These are phyloP conservation scores for Acronicta leporina DNA, from an alignment of 2,888 invertebrate species.

Conservation along the genomic window DNA sequence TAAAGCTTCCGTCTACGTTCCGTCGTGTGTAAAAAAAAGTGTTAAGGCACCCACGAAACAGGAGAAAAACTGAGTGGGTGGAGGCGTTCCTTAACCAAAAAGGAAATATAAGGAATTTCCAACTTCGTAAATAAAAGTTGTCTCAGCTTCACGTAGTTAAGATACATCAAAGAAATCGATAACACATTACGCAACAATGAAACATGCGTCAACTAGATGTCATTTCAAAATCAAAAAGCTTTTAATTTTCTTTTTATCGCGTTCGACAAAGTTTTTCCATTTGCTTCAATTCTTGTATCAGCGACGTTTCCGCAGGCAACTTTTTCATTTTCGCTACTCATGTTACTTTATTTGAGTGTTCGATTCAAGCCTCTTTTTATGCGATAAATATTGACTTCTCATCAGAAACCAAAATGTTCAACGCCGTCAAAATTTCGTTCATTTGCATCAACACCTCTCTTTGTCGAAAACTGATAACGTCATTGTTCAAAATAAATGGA, in stretches of 20 bases:
- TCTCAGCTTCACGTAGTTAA: conserved; percentile 6
- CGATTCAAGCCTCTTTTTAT: conserved; percentile 67
- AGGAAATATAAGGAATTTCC: too few species aligned
- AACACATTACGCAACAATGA: conserved; percentile 35
- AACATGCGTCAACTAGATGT: conserved; percentile 37
- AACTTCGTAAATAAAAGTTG: not conserved
- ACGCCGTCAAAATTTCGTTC: conserved; percentile 63
- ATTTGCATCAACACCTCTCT: conserved; percentile 62
- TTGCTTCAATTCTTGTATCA: conserved; percentile 75
- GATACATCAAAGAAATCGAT: conserved; percentile 23
- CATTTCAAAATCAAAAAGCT: conserved; percentile 66
- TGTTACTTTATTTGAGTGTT: conserved; percentile 64
- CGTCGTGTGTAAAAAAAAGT: too few species aligned
- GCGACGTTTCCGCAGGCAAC: conserved; percentile 70
- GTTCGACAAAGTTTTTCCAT: conserved; percentile 77
- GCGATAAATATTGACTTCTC: conserved; percentile 69
- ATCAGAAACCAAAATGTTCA: conserved; percentile 60
- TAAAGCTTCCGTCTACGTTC: too few species aligned
- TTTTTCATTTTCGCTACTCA: conserved; percentile 75
- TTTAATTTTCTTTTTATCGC: conserved; percentile 71
- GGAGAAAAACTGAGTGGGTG: too few species aligned
- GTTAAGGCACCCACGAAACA: too few species aligned
- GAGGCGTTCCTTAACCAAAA: conserved; percentile 1
- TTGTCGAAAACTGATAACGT: conserved; percentile 45
- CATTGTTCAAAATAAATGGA: conserved; percentile 53